Evolutionary conservation across 2,797 vertebrate species (phyloP), one percentile per base, ranked within the genome.

Genomic region (Potorous gilbertii): DNA sequence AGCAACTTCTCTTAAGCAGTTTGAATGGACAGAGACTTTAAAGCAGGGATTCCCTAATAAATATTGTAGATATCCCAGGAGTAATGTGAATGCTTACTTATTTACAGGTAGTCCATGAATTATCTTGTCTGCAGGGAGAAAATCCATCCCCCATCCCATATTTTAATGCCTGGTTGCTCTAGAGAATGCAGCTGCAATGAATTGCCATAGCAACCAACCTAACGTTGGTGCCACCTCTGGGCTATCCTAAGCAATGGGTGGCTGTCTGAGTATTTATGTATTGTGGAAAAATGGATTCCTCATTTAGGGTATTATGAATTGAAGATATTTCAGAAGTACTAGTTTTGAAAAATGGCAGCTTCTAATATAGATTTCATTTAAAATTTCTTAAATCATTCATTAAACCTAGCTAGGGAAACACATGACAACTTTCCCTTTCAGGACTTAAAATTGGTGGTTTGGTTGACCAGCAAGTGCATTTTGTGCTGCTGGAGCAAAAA

Each of bases 1-100:
- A 57, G 40, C 74, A 87, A 87, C 74, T 97, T 96, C 93, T n/a
- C 46, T 91, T 96, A 97, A 97, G 46, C 8, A 40, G 81, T 94
- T 94, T 92, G 31, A 94, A 74, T 89, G 50, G 94, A 93, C 56
- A 92, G 91, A 97, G 95, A 95, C 94, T 87, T 97, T 94, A 92
- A 50, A 97, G 56, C 90, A 74, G n/a, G 96, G 46, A 24, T 96
- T 96, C 81, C 31, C 12, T 92, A 95, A 90, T 95, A 87, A 24
- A 50, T 87, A 50, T 10, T 81, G 18, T 27, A 81, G 57, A 50
- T 92, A 0, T 93, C 31, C 24, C 94, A 12, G 55, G 56, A 91
- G 13, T 93, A 55, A 27, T 90, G 40, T 93, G 66, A 93, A 28
- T 92, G 91, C 92, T 90, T 40, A n/a, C 46, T 5, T 90, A 94